Evolutionary conservation across 1,140 invertebrate genomes (phyloP), one percentile per base, ranked within the genome.

Genomic region (Anastrepha ludens): DNA sequence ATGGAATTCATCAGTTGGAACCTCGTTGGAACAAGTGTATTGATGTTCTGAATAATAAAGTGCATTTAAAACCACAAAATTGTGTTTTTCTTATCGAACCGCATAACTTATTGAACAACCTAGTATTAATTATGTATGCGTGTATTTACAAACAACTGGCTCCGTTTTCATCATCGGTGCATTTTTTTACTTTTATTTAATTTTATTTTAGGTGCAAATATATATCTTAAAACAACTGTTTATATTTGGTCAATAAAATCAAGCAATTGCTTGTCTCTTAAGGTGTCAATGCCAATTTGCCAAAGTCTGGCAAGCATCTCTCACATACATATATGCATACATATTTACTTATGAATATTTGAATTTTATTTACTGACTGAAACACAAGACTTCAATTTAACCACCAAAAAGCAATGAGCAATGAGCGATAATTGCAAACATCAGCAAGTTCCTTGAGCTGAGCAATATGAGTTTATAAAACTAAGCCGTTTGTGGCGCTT

Each of bases 381-480:
- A 74, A 74, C 67, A 74, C 29, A 29, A 47, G 39, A 74, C 44
- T 74, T 74, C 67, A 47, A 74, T 74, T 74, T 44, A 74, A 74
- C 11, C 13, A 47, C 2, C 41, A 20, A 11, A 74, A 74, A 74
- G 11, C 50, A 55, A 55, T 55, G 50, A 74, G 41, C 41, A 15
- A 5, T 47, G 67, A 74, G 41, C 41, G 15, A 74, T 47, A n/a
- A 7, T 70, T 44, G 13, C 67, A 74, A 74, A 74, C 67, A 74
- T 47, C 39, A n/a, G 67, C 67, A n/a, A 44, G 67, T 74, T 74
- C 67, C 9, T 17, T 7, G 41, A 44, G 11, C 67, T 41, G 65
- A 0, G 65, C 50, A 11, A 55, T 17, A 29, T 17, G 50, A 29
- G 41, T 41, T 65, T n/a, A 7, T n/a, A 65, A 8, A 20, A 3